Base-by-base conservation (phyloP, 2,113 vertebrate genomes). In the Etia nguti region DNA sequence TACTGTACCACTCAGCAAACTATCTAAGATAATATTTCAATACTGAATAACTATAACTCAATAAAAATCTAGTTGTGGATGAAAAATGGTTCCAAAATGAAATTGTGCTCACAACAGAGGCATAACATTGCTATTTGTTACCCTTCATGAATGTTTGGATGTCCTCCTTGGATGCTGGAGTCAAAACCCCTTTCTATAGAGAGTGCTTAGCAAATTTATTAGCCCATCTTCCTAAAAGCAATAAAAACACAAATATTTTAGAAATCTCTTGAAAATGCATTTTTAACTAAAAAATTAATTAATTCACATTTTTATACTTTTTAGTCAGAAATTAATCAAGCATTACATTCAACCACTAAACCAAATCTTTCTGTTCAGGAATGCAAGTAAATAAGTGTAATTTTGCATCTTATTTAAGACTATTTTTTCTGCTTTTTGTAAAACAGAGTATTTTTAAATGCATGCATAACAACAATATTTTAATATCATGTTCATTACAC, bases 61-160 rank as follows among this genome's bases (percentile, higher is more conserved):
- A 73, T 26, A 43, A 46, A 73, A 26, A 43, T 73, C 22, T 26
- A 46, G 22, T 48, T 7, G 38, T 18, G 24, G 22, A 48, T 75
- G 24, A 75, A 75, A 75, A 75, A 48, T 75, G 12, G 10, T 18
- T 73, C 65, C 38, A 73, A 73, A 46, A 0, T 73, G 38, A 73
- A 73, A 73, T 15, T 41, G 65, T 4, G 36, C 2, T 70, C n/a
- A 70, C 65, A 48, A 48, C 41, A 26, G 0, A 46, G 65, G 22
- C 41, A 75, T 48, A 24, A 16, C 9, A 29, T 75, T 75, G 43
- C 24, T 16, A 50, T 75, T 20, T 48, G 16, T 46, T 75, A 29
- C 24, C 1, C 70, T 50, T 75, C 0, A 0, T 75, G 41, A 29
- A 50, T 6, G 24, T 50, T 75, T 31, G 41, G 65, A 70, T 43